Conservation (phyloP, 2,113 vertebrate genomes). For the Dendrocopos noguchii region DNA sequence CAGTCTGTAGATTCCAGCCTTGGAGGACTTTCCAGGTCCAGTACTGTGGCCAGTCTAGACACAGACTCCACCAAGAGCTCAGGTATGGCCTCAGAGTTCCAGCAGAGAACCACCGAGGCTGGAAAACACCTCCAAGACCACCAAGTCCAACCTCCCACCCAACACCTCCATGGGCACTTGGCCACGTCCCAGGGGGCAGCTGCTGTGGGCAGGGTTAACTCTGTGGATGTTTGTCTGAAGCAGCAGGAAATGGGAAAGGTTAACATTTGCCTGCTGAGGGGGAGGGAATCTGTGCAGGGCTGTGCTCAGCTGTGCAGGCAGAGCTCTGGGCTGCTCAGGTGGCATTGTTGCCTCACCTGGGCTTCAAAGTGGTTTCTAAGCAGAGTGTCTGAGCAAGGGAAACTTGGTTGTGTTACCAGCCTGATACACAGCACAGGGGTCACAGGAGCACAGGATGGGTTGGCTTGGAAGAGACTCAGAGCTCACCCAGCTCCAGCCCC, state of each 20-base stretch:
- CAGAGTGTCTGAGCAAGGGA: neutral
- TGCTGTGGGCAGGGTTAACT: neutral
- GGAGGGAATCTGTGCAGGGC: neutral
- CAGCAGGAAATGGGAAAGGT: neutral
- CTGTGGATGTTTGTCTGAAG: neutral
- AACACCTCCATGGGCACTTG: too few relatives aligned
- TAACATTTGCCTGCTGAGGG: neutral
- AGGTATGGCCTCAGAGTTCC: conserved; percentile 76
- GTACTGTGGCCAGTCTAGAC: conserved; percentile 97
- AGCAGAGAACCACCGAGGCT: too few relatives aligned
- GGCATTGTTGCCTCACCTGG: neutral
- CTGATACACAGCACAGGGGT: neutral
- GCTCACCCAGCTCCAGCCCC: too few relatives aligned
- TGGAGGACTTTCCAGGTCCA: conserved; percentile 96
- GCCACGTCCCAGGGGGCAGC: neutral
- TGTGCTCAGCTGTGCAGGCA: neutral
- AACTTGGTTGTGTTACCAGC: neutral
- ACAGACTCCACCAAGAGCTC: conserved; percentile 97
- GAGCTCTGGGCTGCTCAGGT: neutral
- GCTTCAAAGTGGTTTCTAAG: neutral
- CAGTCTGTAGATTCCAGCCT: conserved; percentile 98
- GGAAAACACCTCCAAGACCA: too few relatives aligned
- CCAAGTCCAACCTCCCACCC: too few relatives aligned
- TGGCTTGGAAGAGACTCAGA: too few relatives aligned
- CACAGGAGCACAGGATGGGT: too few relatives aligned